Conservation (phyloP, 2,888 invertebrate species). For the Chouioia cunea region DNA sequence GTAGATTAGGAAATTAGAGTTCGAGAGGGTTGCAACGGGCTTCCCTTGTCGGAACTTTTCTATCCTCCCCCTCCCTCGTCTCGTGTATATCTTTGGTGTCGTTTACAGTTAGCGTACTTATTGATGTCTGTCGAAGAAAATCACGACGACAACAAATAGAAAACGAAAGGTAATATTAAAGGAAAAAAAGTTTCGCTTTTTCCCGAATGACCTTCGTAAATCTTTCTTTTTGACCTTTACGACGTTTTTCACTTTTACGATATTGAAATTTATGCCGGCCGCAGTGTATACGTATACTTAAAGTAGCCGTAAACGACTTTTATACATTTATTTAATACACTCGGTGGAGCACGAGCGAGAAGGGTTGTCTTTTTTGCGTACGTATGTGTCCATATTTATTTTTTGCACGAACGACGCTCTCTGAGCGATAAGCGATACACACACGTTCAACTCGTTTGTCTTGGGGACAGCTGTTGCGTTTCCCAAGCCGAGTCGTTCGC, state of each 20-base stretch:
- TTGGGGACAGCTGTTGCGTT: constrained; percentile 25
- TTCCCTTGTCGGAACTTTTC: constrained; percentile 29
- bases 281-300: constrained; percentile 27
- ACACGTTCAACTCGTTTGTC: constrained; percentile 32
- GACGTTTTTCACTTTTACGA: constrained; percentile 49
- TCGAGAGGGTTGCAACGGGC: constrained; percentile 39
- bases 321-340: constrained; percentile 47
- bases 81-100: not conserved
- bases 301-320: constrained; percentile 43
- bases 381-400: too few species aligned
- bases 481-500: not conserved
- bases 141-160: too few species aligned
- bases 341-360: not conserved
- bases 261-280: constrained; percentile 47
- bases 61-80: not conserved
- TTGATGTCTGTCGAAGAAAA: too few species aligned
- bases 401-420: not conserved
- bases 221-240: constrained; percentile 44
- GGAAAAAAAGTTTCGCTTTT: constrained; percentile 15
- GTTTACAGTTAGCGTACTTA: not conserved
- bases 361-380: constrained; percentile 7
- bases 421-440: constrained; percentile 31
- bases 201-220: constrained; percentile 42
- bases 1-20: constrained; percentile 50
- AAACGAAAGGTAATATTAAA: constrained; percentile 33